Evolutionary conservation across 2,113 vertebrate species (phyloP).

Genomic region (Hippocampus mohnikei): DNA sequence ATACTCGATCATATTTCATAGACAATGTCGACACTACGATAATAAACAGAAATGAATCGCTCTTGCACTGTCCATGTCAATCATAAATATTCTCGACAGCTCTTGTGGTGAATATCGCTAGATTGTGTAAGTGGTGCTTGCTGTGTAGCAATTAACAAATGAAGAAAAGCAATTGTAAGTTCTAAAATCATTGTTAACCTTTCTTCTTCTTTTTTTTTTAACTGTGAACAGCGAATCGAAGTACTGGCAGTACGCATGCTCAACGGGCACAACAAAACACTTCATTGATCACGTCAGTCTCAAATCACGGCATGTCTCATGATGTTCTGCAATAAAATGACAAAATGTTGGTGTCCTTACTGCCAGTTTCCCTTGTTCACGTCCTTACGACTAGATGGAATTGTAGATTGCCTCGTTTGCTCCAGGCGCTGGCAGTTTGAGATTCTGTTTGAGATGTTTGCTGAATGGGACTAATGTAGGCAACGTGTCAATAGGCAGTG

Average conservation of each 20-base stretch:
- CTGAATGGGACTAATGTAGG: constrained; percentile 49
- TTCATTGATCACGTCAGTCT: background rate
- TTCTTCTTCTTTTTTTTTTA: no score
- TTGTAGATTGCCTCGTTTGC: constrained; percentile 33
- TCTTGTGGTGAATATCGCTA: no score
- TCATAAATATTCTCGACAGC: no score
- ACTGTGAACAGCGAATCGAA: no score
- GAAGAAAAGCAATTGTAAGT: background rate
- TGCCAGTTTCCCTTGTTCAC: background rate
- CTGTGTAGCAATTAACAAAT: no score
- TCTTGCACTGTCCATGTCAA: no score
- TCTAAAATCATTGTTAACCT: no score
- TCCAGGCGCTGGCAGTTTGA: constrained; percentile 22
- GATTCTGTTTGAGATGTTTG: constrained; percentile 37
- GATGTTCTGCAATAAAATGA: constrained; percentile 35
- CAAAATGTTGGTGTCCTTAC: constrained; percentile 4
- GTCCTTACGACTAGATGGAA: constrained; percentile 12
- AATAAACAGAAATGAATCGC: no score
- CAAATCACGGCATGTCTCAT: constrained; percentile 38
- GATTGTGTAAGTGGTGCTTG: no score
- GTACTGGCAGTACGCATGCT: background rate
- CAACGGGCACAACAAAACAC: background rate
- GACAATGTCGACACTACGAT: no score
- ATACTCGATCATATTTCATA: background rate
- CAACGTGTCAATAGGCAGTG: constrained; percentile 35